Percentiles rank a stretch among this genome's conserved stretches.
Evolutionary conservation across 2,113 vertebrate genomes (phyloP).

Genomic region (Pseudolaguvia tuberculata): DNA sequence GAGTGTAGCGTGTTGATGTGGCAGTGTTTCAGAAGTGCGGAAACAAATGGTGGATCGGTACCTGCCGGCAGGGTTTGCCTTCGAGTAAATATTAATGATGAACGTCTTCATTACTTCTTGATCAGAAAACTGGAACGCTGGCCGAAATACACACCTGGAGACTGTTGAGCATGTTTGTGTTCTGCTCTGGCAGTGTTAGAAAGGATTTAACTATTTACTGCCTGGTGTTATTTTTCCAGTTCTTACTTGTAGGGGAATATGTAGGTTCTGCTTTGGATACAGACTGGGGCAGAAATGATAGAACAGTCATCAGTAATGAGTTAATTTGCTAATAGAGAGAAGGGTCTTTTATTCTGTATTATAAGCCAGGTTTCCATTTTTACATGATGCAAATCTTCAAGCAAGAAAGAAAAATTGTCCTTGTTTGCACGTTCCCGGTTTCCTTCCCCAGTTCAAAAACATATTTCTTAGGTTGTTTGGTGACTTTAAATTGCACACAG

Average conservation of each 20-base stretch:
- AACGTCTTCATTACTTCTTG: conserved; percentile 40
- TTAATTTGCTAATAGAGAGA: not conserved
- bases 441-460: no score
- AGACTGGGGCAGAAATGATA: not conserved
- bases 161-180: conserved; percentile 11
- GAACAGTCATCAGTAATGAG: not conserved
- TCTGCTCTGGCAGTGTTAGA: not conserved
- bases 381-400: no score
- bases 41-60: conserved; percentile 63
- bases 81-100: conserved; percentile 60
- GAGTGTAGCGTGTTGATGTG: conserved; percentile 72
- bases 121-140: conserved; percentile 36
- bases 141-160: conserved; percentile 43
- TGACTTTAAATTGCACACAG: no score
- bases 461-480: no score
- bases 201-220: conserved; percentile 2
- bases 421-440: no score
- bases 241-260: not conserved
- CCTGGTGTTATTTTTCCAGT: not conserved
- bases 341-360: not conserved
- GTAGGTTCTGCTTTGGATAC: not conserved
- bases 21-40: conserved; percentile 64
- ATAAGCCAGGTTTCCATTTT: no score
- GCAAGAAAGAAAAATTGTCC: no score
- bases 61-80: conserved; percentile 59